Evolutionary conservation across 2,888 invertebrate species (phyloP).

Genomic region (Ormyrus rosae): DNA sequence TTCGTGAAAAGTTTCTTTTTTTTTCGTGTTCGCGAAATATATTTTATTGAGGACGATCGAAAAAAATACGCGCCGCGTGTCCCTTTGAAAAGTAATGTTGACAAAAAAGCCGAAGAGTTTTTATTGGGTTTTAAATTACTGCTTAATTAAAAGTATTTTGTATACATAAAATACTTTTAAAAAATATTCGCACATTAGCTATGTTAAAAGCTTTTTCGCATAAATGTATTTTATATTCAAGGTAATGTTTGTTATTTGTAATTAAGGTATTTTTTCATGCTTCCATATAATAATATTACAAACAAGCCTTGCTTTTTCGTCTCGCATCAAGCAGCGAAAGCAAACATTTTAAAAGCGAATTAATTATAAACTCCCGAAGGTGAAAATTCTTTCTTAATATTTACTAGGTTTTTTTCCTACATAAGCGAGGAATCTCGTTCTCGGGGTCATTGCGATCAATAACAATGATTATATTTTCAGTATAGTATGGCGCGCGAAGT

Average conservation of each 20-base stretch:
- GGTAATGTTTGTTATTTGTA: too few relatives aligned
- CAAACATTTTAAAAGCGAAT: neutral
- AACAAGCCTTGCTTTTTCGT: neutral
- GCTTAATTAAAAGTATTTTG: slow-evolving; percentile 17
- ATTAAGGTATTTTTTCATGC: neutral
- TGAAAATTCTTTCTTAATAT: slow-evolving; percentile 20
- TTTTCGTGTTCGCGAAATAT: too few relatives aligned
- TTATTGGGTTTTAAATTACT: slow-evolving; percentile 7
- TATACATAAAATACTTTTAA: neutral
- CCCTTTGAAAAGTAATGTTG: too few relatives aligned
- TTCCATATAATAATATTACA: neutral
- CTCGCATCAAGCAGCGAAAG: too few relatives aligned
- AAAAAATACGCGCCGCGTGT: too few relatives aligned
- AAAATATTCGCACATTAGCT: slow-evolving; percentile 19
- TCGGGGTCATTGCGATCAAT: slow-evolving; percentile 54
- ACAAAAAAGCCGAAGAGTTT: too few relatives aligned
- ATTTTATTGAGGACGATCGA: too few relatives aligned
- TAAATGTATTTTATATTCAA: neutral
- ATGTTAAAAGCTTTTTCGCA: slow-evolving; percentile 26
- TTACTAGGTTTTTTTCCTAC: slow-evolving; percentile 33
- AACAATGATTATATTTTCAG: slow-evolving; percentile 54
- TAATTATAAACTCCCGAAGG: neutral
- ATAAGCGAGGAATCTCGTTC: slow-evolving; percentile 30
- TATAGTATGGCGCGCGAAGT: slow-evolving; percentile 17
- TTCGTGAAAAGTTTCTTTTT: too few relatives aligned